Evolutionary conservation across 2,888 invertebrate species (phyloP).

Genomic region (Strigamia maritima): DNA sequence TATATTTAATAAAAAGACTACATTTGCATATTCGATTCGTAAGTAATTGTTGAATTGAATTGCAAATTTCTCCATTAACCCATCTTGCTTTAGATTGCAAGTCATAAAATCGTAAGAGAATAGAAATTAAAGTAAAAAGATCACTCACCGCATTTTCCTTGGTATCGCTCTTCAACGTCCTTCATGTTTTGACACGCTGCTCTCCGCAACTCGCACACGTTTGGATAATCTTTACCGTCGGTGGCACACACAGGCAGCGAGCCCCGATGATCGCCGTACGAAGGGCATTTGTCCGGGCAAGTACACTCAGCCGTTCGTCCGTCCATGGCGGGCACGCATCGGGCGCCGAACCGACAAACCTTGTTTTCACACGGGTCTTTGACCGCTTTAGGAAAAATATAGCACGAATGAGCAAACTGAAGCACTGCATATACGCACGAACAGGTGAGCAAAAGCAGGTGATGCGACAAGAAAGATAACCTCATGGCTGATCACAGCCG

Average conservation of each 20-base stretch:
- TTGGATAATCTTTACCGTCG: slow-evolving; percentile 55
- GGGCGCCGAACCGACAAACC: slow-evolving; percentile 66
- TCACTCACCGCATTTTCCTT: slow-evolving; percentile 56
- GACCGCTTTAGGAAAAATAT: slow-evolving; percentile 62
- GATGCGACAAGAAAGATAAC: not conserved
- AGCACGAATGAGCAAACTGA: slow-evolving; percentile 51
- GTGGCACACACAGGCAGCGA: slow-evolving; percentile 69
- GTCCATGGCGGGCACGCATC: slow-evolving; percentile 64
- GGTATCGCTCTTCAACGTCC: slow-evolving; percentile 53
- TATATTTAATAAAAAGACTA: not conserved
- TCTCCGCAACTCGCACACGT: slow-evolving; percentile 52
- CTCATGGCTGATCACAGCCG: slow-evolving; percentile 32
- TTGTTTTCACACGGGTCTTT: slow-evolving; percentile 69
- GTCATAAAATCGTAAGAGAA: slow-evolving; percentile 28
- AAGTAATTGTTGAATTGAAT: not conserved
- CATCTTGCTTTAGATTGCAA: slow-evolving; percentile 32
- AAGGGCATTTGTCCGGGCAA: slow-evolving; percentile 74
- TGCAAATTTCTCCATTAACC: not conserved
- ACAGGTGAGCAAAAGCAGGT: slow-evolving; percentile 31
- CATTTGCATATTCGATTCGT: not conserved
- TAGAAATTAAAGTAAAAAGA: slow-evolving; percentile 25
- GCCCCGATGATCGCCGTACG: slow-evolving; percentile 76
- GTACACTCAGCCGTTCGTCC: slow-evolving; percentile 71
- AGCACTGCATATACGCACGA: slow-evolving; percentile 13
- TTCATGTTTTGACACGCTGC: slow-evolving; percentile 53